Evolutionary conservation across 2,113 vertebrate genomes (phyloP), one percentile per base, ranked within the genome.

Genomic region (Gasterosteus nipponicus): DNA sequence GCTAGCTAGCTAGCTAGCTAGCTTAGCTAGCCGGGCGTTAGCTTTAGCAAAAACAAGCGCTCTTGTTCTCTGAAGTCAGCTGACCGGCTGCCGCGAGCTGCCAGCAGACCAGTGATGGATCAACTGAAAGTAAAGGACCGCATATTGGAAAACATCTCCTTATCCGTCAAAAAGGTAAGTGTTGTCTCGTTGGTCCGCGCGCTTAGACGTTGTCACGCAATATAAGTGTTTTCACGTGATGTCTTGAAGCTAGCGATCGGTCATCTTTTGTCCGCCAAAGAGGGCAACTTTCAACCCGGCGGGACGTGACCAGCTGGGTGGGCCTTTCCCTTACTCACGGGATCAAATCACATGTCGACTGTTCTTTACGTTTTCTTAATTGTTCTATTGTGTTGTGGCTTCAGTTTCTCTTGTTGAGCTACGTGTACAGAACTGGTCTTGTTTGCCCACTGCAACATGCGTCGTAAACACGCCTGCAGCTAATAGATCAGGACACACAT

Each of bases 101-200:
- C 81, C 82, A 63, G 78, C 84, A 84, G 70, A 69, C 63, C 86
- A 85, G 91, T 60, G 87, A 98, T 98, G 97, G 97, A 97, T 93
- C 95, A 96, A 72, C 95, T 95, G 35, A 96, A 97, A 96, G 96
- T 97, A 76, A 98, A 98, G 93, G 97, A 98, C 91, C 95, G 97
- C 77, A 99, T 99, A 89, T 84, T 99, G 91, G 96, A 98, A 92
- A 99, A 99, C 93, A 96, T 98, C 86, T 97, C 96, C 11, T 85
- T 97, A 69, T 97, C 97, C 46, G 97, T 99, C 39, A 98, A 98
- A 90, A 98, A 99, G 97, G 97, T 99, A 92, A 91, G 94, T 10
- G 4, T 38, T 15, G 16, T 1, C 19, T 3, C 5, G 6, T 19
- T 62, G 49, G 2, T 18, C 46, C 7, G 7, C 9, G 19, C 31